These are phyloP conservation scores for Timema podura DNA, from an alignment of 2,888 invertebrate species.

Conservation along the genomic window DNA sequence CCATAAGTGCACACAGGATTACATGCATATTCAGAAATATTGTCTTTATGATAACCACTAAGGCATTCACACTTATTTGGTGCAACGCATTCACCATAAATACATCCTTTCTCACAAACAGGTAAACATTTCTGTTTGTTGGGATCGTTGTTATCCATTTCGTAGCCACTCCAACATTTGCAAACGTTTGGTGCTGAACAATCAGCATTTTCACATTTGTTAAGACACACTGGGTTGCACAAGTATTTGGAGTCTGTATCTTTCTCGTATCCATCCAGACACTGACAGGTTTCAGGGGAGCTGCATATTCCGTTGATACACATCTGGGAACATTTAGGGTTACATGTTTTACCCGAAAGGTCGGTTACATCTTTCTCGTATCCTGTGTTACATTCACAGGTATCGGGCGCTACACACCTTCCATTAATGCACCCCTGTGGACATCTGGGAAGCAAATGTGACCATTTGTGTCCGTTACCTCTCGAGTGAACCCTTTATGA, in stretches of 20 bases:
- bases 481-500: too few species aligned
- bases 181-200: conserved; percentile 37
- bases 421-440: conserved; percentile 41
- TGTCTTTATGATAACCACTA: too few species aligned
- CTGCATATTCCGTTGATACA: conserved; percentile 50
- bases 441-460: too few species aligned
- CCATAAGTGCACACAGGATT: too few species aligned
- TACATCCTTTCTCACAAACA: conserved; percentile 45
- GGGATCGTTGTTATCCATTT: conserved; percentile 48
- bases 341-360: conserved; percentile 40
- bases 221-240: conserved; percentile 31
- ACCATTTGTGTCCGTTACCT: too few species aligned
- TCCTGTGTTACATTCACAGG: conserved; percentile 41
- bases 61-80: conserved; percentile 33
- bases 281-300: conserved; percentile 53
- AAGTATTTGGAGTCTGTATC: conserved; percentile 1
- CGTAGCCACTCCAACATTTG: conserved; percentile 51
- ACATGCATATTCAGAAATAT: too few species aligned
- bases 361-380: conserved; percentile 43
- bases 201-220: conserved; percentile 39
- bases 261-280: conserved; percentile 45
- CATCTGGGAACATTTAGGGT: conserved; percentile 25
- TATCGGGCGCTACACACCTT: conserved; percentile 20
- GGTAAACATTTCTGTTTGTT: conserved; percentile 41
- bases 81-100: conserved; percentile 22